Evolutionary conservation across 2,113 vertebrate genomes (phyloP), one percentile per base, ranked within the genome.

Genomic region (Oryctolagus cuniculus): DNA sequence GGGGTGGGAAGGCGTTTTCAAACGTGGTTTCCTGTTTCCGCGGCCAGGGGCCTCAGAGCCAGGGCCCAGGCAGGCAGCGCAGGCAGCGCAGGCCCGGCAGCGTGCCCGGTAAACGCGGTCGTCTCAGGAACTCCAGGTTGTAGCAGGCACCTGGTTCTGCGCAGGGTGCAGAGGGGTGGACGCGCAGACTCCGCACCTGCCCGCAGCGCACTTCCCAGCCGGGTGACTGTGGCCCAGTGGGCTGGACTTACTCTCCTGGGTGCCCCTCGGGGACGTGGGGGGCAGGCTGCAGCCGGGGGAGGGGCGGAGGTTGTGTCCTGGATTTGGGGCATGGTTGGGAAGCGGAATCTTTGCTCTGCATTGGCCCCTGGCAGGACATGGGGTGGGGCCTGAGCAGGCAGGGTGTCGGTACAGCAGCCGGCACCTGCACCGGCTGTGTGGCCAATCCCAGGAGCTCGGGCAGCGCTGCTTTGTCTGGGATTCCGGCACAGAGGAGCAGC

Each of bases 111-210:
- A 10, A 55, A 31, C 2, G 51, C 27, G 3, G 49, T 0, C 1
- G 5, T 58, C 78, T 63, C 25, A 8, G 0, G 58, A 63, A 53
- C 53, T 25, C 58, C 58, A 9, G 3, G 17, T 22, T 10, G 67
- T 87, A 31, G 61, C 0, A n/a, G 25, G 24, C n/a, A 12, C 44
- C 17, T 1, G 16, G 0, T 10, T 8, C 19, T 13, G 11, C 0
- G 0, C 53, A 2, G 63, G 29, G 61, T 2, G 55, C 55, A 58
- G 55, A n/a, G 55, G 55, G 55, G 13, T 12, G 55, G 55, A 13
- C 13, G 55, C 55, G 13, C 11, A 17, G 55, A 6, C 55, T 58
- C 19, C 4, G 55, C 55, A 19, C 55, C 55, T 58, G 55, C 55
- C 55, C 17, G 55, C 55, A 58, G 55, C 55, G 74, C 44, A 44